Evolutionary conservation across 2,888 invertebrate species (phyloP), one percentile per base, ranked within the genome.

Genomic region (Cephus runcator): DNA sequence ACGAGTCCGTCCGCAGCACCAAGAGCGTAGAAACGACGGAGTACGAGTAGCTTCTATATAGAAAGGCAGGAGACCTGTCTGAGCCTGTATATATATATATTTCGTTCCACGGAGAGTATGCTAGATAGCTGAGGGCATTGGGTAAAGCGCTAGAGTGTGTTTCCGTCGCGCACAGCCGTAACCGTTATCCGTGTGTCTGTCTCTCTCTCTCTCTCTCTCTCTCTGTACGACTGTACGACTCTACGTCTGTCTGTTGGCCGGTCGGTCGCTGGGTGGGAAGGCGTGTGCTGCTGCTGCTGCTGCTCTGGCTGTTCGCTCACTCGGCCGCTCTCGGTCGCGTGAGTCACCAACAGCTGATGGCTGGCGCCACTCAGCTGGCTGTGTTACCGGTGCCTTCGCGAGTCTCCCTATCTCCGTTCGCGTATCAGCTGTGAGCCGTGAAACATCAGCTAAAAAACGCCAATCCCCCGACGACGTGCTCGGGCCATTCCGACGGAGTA

Each of bases 301-400:
- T 56, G 23, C 56, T 56, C 56, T 56, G 56, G 56, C 56, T 56
- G 56, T 56, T 71, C 71, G 31, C 71, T 71, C 71, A 33, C 31
- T 71, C 75, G 77, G 75, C 76, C 76, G 77, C 76, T 80, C 79
- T 81, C 81, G 81, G 84, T 85, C 85, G 88, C 87, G 87, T 90
- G 90, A 90, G 90, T 90, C 90, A 90, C 89, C 87, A 89, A 89
- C 90, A 90, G 90, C 90, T 90, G 90, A 90, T 89, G 90, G 85
- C 87, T 89, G 90, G 90, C 90, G 90, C 90, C 90, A 89, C 90
- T 90, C 90, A 90, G 90, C 90, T 90, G 90, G 89, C 84, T 89
- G 86, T 87, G 86, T 87, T 90, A 88, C 88, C 88, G 87, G 87
- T 88, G 87, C 86, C 85, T 87, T 84, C 80, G 84, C 86, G 82